Base-by-base conservation (phyloP, 2,888 invertebrate species). In the Zonitis immaculata region DNA sequence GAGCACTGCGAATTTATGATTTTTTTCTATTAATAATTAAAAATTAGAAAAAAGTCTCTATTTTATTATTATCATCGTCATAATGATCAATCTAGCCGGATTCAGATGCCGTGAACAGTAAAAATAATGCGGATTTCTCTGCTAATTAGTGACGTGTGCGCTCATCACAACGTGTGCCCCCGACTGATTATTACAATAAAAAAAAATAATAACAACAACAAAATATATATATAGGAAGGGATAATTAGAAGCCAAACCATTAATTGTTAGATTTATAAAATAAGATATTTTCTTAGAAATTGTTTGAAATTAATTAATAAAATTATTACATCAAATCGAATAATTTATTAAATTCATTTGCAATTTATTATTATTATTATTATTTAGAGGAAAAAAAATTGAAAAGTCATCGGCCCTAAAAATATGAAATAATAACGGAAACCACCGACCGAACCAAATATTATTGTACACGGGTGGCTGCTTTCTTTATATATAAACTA, bases 391-490 rank as follows among this genome's bases (percentile, higher is more conserved):
- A 66, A 69, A 70, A 69, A 69, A 71, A 67, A 70, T 70, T 69
- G 70, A 70, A 67, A 62, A 73, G 73, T 73, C 73, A 73, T 73
- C 73, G 73, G 69, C 73, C 72, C 66, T 60, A 58, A 56, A 46
- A 54, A 60, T 58, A 56, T 66, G 53, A 62, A 65, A 65, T 73
- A 73, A 73, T 73, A 73, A 73, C 73, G 73, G 73, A 65, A 69
- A 72, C 72, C 66, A 62, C 66, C 59, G 72, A 73, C 66, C 73
- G 73, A 63, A 67, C 72, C 66, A 69, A 73, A 73, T 73, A 72
- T 72, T 70, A n/a, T n/a, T n/a, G n/a, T n/a, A 70, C 68, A 73
- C 73, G 73, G 73, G 73, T 73, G 73, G 73, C 69, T 73, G 73
- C 62, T 55, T 65, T 63, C 64, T 63, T 68, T 64, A 65, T 66